These are phyloP conservation scores for Phataginus tetradactyla DNA, from an alignment of 2,797 vertebrate species.

Conservation along the genomic window DNA sequence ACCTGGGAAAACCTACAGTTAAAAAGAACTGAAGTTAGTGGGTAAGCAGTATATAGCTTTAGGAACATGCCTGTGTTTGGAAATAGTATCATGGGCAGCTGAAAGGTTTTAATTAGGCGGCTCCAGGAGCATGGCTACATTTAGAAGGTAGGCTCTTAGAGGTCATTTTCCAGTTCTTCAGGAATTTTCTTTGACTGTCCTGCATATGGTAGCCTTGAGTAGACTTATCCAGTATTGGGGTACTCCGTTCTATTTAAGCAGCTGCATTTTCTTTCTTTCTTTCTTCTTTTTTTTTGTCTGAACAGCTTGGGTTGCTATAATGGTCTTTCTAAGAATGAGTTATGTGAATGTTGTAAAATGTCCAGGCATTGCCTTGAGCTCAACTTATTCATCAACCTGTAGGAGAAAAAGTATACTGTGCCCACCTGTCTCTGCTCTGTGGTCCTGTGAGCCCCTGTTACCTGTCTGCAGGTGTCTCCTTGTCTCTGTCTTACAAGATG, in stretches of 20 bases:
- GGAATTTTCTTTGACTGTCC: neutral
- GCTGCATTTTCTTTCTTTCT: neutral
- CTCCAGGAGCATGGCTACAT: rapidly evolving
- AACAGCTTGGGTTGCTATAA: rapidly evolving
- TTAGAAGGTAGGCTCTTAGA: neutral
- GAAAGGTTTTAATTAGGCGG: neutral
- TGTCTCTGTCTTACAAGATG: no score
- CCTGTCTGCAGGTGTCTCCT: no score
- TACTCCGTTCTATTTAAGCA: neutral
- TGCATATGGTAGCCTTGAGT: rapidly evolving
- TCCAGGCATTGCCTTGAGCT: rapidly evolving
- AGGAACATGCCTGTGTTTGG: rapidly evolving
- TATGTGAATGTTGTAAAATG: rapidly evolving
- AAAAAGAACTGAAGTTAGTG: neutral
- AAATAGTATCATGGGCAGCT: neutral
- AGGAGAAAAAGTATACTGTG: rapidly evolving
- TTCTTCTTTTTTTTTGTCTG: no score
- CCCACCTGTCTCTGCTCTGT: no score
- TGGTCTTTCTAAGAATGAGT: neutral
- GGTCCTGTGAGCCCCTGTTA: rapidly evolving
- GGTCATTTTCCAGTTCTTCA: rapidly evolving
- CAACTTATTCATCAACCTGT: rapidly evolving
- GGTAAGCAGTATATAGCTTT: neutral
- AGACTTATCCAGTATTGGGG: no score
- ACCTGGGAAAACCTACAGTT: neutral